Conservation (phyloP, 2,888 invertebrate species). For the Caenorhabditis sp. region DNA sequence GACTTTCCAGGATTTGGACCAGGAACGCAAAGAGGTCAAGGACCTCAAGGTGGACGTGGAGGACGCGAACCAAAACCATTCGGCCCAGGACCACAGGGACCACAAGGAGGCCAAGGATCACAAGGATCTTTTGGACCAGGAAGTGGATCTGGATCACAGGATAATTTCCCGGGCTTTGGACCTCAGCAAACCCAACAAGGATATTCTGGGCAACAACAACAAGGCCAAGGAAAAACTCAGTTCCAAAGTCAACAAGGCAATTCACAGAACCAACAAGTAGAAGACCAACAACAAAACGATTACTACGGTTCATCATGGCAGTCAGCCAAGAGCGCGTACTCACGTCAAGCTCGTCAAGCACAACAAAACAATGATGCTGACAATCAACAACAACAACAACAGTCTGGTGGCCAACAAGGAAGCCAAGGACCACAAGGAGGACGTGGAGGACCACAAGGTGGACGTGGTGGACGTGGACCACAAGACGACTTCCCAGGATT, state of each 20-base stretch:
- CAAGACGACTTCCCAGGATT: neutral
- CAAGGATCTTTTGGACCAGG: constrained; percentile 6
- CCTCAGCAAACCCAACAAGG: too few relatives aligned
- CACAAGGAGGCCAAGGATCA: constrained; percentile 4
- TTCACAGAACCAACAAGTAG: too few relatives aligned
- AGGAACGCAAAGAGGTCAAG: constrained; percentile 4
- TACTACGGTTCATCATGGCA: neutral
- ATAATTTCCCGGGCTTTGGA: too few relatives aligned
- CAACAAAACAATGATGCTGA: neutral
- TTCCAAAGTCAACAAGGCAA: too few relatives aligned
- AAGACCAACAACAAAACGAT: neutral
- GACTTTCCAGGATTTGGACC: constrained; percentile 15
- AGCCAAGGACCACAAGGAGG: constrained; percentile 12
- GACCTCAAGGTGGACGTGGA: constrained; percentile 3
- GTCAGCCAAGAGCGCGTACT: neutral
- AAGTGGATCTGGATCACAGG: too few relatives aligned
- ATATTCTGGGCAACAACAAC: too few relatives aligned
- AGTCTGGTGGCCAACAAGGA: neutral
- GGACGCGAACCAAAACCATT: constrained; percentile 2
- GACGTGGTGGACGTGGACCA: neutral
- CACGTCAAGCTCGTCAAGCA: neutral
- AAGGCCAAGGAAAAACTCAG: too few relatives aligned
- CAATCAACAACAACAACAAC: neutral
- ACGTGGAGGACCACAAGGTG: constrained; percentile 11
- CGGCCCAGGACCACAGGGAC: constrained; percentile 12